These are phyloP conservation scores for Peromyscus maniculatus DNA, from an alignment of 2,113 vertebrate genomes.

Conservation along the genomic window DNA sequence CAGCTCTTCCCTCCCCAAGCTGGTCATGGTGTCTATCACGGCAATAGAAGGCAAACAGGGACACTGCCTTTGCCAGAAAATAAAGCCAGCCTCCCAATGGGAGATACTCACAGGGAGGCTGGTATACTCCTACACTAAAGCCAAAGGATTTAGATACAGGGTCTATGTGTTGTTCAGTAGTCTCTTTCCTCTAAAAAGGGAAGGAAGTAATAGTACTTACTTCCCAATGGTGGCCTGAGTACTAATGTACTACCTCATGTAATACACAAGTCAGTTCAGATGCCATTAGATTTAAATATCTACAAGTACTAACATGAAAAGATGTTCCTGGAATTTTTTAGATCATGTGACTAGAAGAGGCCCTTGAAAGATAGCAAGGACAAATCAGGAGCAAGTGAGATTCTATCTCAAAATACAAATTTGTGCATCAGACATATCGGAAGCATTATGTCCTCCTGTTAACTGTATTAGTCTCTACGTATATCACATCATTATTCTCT, in stretches of 20 bases:
- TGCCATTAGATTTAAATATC: neutral
- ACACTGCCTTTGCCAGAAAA: slow-evolving; percentile 25
- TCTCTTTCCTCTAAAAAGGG: neutral
- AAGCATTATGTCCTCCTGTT: neutral
- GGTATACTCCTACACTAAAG: neutral
- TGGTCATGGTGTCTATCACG: neutral
- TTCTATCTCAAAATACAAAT: neutral
- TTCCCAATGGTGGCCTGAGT: neutral
- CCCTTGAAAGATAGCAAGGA: neutral
- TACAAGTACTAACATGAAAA: neutral
- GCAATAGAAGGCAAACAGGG: neutral
- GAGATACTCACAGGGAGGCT: neutral
- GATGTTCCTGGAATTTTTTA: neutral
- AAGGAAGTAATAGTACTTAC: neutral
- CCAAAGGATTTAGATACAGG: neutral
- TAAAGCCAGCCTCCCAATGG: neutral
- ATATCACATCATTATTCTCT: neutral
- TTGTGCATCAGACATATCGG: neutral
- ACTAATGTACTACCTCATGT: neutral
- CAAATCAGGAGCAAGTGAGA: neutral
- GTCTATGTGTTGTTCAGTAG: neutral
- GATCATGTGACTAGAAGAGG: neutral
- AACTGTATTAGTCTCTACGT: neutral
- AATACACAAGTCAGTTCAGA: neutral
- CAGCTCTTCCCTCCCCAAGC: neutral